Evolutionary conservation across 1,140 invertebrate genomes (phyloP), one percentile per base, ranked within the genome.

Genomic region (Drosophila cardini): DNA sequence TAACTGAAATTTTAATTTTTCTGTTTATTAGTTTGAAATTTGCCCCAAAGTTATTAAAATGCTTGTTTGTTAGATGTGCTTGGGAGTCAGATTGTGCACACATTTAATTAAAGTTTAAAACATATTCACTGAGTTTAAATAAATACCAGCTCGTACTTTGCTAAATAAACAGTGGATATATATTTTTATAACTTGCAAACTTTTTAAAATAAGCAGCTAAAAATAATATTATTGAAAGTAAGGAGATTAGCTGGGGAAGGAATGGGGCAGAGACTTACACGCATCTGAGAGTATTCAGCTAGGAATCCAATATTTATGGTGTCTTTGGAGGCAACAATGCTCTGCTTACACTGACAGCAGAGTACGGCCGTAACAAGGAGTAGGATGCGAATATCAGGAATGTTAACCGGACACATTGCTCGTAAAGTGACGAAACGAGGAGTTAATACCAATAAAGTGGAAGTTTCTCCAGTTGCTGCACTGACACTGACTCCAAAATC

Each of bases 291-390:
- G 21, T 91, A 91, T 76, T 91, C 89, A 8, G 89, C 89, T 1
- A 91, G 76, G 79, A 91, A 91, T 74, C 84, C 89, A 80, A 91
- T 91, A 78, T 83, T 82, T 83, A 91, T 91, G n/a, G 79, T 91
- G 36, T 91, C 81, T 43, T 68, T 48, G 8, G 61, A 32, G 34
- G 56, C 69, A 10, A 34, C 15, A 40, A 26, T 52, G 55, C 38
- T 7, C 4, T 15, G 15, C 38, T 48, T 52, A 34, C 70, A 34
- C 40, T 58, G 70, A 56, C 73, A 55, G 48, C 63, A 55, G 30
- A 76, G 50, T 4, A 71, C 46, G 2, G 30, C 50, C 11, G 42
- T 38, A 10, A 34, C 48, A 18, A 62, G n/a, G 32, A 57, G 63
- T 11, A 64, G 4, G 42, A 69, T 40, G 42, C 60, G 57, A 13